Conservation (phyloP, 2,888 invertebrate species). For the Eristalis intricaria region DNA sequence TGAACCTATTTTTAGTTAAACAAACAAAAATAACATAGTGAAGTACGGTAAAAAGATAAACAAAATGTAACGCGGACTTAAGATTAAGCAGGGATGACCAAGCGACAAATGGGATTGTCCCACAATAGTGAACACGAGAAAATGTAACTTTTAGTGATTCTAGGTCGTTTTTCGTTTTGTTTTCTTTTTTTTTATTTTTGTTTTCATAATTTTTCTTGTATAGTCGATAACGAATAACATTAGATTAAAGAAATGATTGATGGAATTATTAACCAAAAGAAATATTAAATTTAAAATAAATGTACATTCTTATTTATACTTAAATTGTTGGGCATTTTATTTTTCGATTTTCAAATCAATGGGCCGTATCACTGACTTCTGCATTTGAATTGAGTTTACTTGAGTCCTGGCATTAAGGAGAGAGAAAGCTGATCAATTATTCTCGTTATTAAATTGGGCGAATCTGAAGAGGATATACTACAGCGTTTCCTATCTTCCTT, state of each 20-base stretch:
- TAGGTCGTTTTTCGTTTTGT: neutral
- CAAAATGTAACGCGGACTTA: neutral
- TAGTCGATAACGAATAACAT: constrained; percentile 59
- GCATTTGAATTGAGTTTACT: too few species aligned
- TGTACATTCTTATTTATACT: constrained; percentile 73
- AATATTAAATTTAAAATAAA: constrained; percentile 69
- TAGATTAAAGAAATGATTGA: constrained; percentile 51
- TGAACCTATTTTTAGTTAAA: constrained; percentile 43
- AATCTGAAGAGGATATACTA: too few species aligned
- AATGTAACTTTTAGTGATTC: constrained; percentile 8
- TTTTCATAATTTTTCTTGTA: constrained; percentile 32
- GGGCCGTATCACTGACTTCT: too few species aligned
- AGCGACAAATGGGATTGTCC: constrained; percentile 63
- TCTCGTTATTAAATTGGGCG: too few species aligned
- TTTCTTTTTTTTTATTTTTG: constrained; percentile 20
- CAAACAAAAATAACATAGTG: neutral
- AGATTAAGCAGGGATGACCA: constrained; percentile 53
- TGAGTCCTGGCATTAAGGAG: too few species aligned
- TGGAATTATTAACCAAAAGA: constrained; percentile 67
- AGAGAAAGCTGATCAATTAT: too few species aligned
- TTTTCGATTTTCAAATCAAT: neutral
- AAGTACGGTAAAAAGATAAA: neutral
- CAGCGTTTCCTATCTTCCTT: too few species aligned
- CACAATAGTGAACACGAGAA: constrained; percentile 47
- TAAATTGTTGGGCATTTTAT: constrained; percentile 31